These are phyloP conservation scores for Melanophora roralis DNA, from an alignment of 2,888 invertebrate species.

Conservation along the genomic window DNA sequence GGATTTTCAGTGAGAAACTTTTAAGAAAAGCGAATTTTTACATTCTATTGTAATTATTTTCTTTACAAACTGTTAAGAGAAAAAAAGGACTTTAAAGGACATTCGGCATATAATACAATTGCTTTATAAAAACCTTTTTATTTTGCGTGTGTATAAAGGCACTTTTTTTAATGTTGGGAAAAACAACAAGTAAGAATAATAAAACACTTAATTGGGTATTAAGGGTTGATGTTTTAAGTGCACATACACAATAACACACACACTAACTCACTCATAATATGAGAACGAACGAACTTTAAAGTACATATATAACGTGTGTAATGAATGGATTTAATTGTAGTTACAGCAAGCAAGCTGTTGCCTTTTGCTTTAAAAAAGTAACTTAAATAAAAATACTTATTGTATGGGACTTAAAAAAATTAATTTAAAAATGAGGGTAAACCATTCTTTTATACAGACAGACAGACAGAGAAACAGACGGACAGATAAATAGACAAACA, in stretches of 20 bases:
- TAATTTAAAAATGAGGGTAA: neutral
- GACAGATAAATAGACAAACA: slow-evolving; percentile 1
- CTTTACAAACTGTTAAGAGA: neutral
- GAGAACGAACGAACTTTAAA: slow-evolving; percentile 18
- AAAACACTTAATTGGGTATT: slow-evolving; percentile 58
- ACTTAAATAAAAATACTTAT: neutral
- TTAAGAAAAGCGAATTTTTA: neutral
- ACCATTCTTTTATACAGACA: neutral
- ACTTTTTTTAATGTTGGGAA: neutral
- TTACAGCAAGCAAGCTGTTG: slow-evolving; percentile 56
- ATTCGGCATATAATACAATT: slow-evolving; percentile 20
- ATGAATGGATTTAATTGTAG: slow-evolving; percentile 55
- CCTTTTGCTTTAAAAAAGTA: slow-evolving; percentile 30
- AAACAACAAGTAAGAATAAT: slow-evolving; percentile 33
- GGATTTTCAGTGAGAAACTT: slow-evolving; percentile 13
- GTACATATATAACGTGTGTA: slow-evolving; percentile 32
- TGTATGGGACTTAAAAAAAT: neutral
- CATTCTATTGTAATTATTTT: slow-evolving; percentile 16
- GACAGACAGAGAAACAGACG: slow-evolving; percentile 2
- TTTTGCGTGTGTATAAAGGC: too few species aligned
- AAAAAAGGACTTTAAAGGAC: slow-evolving; percentile 26
- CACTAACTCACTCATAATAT: neutral
- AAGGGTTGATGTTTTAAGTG: slow-evolving; percentile 52
- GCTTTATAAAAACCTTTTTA: neutral
- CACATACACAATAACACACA: neutral